Percentiles rank a stretch among this genome's conserved stretches.
Conservation (phyloP, 2,888 invertebrate genomes). For the Congeria kusceri region DNA sequence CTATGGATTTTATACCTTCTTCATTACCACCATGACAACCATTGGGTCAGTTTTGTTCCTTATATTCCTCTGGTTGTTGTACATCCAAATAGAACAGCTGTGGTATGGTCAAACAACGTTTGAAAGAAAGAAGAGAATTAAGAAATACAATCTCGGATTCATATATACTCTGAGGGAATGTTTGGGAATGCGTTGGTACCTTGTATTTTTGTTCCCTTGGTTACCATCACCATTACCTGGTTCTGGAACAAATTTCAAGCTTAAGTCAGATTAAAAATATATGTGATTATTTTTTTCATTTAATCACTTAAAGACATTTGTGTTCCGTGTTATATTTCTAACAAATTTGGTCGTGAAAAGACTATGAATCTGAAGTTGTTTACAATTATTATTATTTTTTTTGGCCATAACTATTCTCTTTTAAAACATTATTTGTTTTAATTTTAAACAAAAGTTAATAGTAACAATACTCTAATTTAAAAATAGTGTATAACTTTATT, state of each 20-base stretch:
- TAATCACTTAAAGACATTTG: too few species aligned
- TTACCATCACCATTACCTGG: conserved; percentile 91
- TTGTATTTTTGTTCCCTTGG: conserved; percentile 93
- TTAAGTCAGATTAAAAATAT: conserved; percentile 38
- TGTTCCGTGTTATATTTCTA: too few species aligned
- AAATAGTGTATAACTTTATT: too few species aligned
- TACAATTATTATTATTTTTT: too few species aligned
- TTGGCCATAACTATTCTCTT: too few species aligned
- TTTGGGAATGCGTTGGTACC: conserved; percentile 92
- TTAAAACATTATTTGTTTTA: too few species aligned
- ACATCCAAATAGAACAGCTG: conserved; percentile 87
- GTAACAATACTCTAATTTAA: too few species aligned
- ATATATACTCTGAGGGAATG: conserved; percentile 90
- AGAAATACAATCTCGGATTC: conserved; percentile 90
- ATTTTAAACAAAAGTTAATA: too few species aligned
- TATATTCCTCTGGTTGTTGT: conserved; percentile 88
- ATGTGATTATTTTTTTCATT: too few species aligned
- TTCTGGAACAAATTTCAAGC: conserved; percentile 88
- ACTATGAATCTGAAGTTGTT: too few species aligned
- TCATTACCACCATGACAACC: conserved; percentile 70
- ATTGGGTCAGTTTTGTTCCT: conserved; percentile 78
- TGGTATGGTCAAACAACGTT: conserved; percentile 91
- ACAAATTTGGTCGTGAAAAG: too few species aligned
- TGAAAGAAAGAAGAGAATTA: conserved; percentile 89
- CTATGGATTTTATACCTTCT: conserved; percentile 70